phyloP scores from a whole-genome alignment of 1,140 invertebrate species.

The Drosophila bipectinata region DNA sequence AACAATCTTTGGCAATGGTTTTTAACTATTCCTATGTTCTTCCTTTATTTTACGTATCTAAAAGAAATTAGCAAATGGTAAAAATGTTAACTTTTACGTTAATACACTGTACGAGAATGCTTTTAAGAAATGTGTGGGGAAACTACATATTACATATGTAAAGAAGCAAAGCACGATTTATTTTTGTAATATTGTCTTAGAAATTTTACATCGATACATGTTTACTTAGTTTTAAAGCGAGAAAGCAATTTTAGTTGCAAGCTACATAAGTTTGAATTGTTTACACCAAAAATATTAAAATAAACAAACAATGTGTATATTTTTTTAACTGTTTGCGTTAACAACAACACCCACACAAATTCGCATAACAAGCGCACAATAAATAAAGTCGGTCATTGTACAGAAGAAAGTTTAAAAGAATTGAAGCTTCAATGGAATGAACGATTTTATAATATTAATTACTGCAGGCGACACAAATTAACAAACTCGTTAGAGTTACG shows the following conservation, averaged over 20 bases:
- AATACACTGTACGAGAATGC: conserved; percentile 48
- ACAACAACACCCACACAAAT: conserved; percentile 36
- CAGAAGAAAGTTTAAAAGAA: neutral
- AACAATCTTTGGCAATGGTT: conserved; percentile 30
- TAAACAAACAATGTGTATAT: conserved; percentile 75
- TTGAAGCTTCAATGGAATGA: neutral
- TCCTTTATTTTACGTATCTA: conserved; percentile 20
- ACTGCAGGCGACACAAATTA: neutral
- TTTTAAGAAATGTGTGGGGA: conserved; percentile 60
- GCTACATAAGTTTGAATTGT: conserved; percentile 76
- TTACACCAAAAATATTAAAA: conserved; percentile 81
- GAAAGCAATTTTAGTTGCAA: conserved; percentile 69
- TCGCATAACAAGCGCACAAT: conserved; percentile 19
- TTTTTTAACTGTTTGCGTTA: conserved; percentile 53
- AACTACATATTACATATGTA: conserved; percentile 57
- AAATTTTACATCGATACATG: conserved; percentile 70
- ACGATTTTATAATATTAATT: neutral
- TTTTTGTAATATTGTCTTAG: conserved; percentile 63
- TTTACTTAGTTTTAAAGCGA: conserved; percentile 76
- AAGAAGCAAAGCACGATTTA: conserved; percentile 48
- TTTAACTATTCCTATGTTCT: conserved; percentile 17
- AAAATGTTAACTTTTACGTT: conserved; percentile 59
- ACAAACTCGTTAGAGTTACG: conserved; percentile 1
- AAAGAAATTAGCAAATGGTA: conserved; percentile 56
- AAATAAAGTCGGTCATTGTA: conserved; percentile 3